Conservation (phyloP, 2,113 vertebrate genomes). For the Amia ocellicauda region DNA sequence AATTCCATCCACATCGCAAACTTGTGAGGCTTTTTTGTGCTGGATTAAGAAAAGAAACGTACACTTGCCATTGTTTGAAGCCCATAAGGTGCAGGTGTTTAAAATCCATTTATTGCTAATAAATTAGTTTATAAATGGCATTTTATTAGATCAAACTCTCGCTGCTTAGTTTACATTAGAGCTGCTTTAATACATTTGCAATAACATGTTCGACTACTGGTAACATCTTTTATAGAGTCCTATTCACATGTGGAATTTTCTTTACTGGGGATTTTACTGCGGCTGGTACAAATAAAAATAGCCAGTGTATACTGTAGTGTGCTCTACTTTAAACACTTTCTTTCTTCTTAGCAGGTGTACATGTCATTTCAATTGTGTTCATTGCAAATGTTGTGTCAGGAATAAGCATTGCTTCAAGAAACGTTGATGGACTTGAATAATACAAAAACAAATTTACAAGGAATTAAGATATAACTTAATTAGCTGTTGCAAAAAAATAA, state of each 20-base stretch:
- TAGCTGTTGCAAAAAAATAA: no score
- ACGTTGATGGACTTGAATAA: no score
- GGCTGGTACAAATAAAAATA: conserved; percentile 36
- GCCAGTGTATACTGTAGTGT: conserved; percentile 31
- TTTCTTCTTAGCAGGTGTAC: not conserved
- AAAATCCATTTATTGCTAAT: conserved; percentile 58
- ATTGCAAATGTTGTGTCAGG: no score
- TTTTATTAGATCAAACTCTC: conserved; percentile 58
- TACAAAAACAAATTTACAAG: no score
- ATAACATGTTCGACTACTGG: conserved; percentile 31
- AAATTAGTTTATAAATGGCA: conserved; percentile 63
- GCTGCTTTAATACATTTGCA: conserved; percentile 31
- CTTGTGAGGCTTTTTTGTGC: not conserved
- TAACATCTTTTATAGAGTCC: conserved; percentile 36
- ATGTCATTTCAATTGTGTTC: no score
- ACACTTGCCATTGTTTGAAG: conserved; percentile 45
- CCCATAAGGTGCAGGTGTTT: conserved; percentile 54
- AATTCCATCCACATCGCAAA: no score
- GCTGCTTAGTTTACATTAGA: conserved; percentile 49
- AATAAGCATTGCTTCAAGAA: no score
- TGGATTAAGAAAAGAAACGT: conserved; percentile 27
- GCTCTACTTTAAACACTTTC: conserved; percentile 18
- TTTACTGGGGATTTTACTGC: conserved; percentile 35
- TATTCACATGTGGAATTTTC: conserved; percentile 33
- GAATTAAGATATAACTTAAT: no score